Evolutionary conservation across 2,113 vertebrate genomes (phyloP).

Genomic region (Pterocles gutturalis): DNA sequence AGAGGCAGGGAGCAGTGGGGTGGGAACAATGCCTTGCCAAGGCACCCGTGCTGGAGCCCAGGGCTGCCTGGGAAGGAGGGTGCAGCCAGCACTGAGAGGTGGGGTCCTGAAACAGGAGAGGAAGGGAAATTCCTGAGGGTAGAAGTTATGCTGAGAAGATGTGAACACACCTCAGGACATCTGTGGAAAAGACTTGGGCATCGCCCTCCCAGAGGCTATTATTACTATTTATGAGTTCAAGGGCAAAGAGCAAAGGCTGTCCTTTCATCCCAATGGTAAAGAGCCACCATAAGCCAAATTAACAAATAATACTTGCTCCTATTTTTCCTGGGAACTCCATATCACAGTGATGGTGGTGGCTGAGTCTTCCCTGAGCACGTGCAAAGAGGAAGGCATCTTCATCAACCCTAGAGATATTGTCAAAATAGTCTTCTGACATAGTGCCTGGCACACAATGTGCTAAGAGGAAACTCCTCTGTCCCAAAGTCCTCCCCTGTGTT

Average conservation of each 20-base stretch:
- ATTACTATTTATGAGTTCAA: background rate
- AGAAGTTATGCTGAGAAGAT: background rate
- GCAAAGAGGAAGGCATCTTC: background rate
- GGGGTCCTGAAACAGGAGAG: background rate
- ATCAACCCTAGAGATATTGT: background rate
- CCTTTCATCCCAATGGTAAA: background rate
- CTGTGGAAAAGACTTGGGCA: background rate
- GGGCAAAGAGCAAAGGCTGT: background rate
- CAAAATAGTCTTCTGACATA: background rate
- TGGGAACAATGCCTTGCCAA: background rate
- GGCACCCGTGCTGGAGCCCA: fast-evolving
- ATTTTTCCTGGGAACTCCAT: background rate
- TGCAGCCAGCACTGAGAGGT: background rate
- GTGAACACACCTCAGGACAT: background rate
- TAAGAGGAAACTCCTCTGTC: background rate
- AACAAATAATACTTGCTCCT: background rate
- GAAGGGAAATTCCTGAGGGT: background rate
- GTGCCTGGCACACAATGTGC: background rate
- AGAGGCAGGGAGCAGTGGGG: background rate
- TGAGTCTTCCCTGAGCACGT: background rate
- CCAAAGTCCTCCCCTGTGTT: background rate
- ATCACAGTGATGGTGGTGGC: background rate
- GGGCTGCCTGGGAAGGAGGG: background rate
- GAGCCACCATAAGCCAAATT: background rate
- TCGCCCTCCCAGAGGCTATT: background rate